These are phyloP conservation scores for Ophioninae sp. DNA, from an alignment of 2,888 invertebrate species.

Conservation along the genomic window DNA sequence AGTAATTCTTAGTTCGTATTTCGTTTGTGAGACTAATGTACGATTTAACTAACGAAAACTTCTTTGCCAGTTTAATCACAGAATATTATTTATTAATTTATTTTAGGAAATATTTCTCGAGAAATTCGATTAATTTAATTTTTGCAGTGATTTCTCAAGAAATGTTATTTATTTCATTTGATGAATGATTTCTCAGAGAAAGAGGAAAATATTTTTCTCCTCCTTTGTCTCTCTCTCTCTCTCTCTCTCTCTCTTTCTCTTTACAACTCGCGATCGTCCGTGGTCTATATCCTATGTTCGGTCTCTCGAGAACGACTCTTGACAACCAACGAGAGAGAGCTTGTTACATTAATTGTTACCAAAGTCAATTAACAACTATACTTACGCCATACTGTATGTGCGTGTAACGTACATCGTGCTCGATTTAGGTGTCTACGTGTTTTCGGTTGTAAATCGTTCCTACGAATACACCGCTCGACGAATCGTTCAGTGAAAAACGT, in stretches of 20 bases:
- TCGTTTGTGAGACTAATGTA: too few species aligned
- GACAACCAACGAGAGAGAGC: constrained; percentile 24
- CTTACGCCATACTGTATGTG: constrained; percentile 1
- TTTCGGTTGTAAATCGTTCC: not conserved
- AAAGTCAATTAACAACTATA: constrained; percentile 61
- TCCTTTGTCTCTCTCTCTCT: constrained; percentile 21
- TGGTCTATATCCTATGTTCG: constrained; percentile 34
- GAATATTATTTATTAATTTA: too few species aligned
- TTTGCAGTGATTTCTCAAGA: too few species aligned
- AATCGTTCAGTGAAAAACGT: not conserved
- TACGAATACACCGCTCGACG: constrained; percentile 34
- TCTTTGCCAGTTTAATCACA: too few species aligned
- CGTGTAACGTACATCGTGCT: constrained; percentile 17
- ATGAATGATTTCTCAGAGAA: not conserved
- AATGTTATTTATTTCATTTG: too few species aligned
- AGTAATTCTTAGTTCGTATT: too few species aligned
- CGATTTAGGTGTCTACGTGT: constrained; percentile 6
- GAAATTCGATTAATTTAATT: too few species aligned
- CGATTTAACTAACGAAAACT: too few species aligned
- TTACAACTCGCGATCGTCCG: constrained; percentile 33
- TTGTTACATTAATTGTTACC: constrained; percentile 62
- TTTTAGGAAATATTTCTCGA: too few species aligned
- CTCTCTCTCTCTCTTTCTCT: constrained; percentile 10
- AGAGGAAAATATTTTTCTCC: constrained; percentile 51
- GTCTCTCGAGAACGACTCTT: not conserved